phyloP scores from a whole-genome alignment of 2,888 invertebrate genomes.

The Arctia plantaginis region DNA sequence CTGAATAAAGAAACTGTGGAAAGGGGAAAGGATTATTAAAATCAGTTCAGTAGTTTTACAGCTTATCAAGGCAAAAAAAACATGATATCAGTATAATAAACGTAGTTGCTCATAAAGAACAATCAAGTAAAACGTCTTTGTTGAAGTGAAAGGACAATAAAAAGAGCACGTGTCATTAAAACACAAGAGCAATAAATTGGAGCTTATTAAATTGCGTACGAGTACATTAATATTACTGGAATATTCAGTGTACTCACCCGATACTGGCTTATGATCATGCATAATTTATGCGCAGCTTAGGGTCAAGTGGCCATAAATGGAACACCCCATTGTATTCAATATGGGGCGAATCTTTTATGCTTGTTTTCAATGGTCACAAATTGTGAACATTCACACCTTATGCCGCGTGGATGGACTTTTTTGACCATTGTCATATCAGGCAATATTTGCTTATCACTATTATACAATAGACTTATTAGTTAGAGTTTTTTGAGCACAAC shows the following conservation, averaged over 20 bases:
- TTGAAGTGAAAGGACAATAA: not conserved
- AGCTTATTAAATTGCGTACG: conserved; percentile 17
- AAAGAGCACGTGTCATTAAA: not conserved
- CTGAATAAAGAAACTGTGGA: not conserved
- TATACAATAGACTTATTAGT: conserved; percentile 70
- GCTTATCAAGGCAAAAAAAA: not conserved
- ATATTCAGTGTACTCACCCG: conserved; percentile 36
- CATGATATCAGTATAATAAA: not conserved
- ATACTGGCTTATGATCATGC: conserved; percentile 76
- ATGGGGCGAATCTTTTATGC: conserved; percentile 60
- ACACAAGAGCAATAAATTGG: conserved; percentile 19
- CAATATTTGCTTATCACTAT: conserved; percentile 63
- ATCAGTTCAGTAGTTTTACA: not conserved
- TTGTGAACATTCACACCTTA: conserved; percentile 79
- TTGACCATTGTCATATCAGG: conserved; percentile 44
- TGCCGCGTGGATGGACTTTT: conserved; percentile 70
- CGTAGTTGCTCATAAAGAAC: not conserved
- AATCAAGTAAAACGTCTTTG: not conserved
- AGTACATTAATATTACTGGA: conserved; percentile 17
- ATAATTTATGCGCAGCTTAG: conserved; percentile 81
- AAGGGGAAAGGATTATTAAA: not conserved
- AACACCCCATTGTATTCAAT: conserved; percentile 39
- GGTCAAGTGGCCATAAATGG: conserved; percentile 78
- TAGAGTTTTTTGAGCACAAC: conserved; percentile 23
- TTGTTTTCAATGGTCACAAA: conserved; percentile 69